A percentile compares a stretch with the other conserved stretches of the same genome.
These are phyloP conservation scores for Goniozus legneri DNA, from an alignment of 1,140 invertebrate species.

Conservation along the genomic window DNA sequence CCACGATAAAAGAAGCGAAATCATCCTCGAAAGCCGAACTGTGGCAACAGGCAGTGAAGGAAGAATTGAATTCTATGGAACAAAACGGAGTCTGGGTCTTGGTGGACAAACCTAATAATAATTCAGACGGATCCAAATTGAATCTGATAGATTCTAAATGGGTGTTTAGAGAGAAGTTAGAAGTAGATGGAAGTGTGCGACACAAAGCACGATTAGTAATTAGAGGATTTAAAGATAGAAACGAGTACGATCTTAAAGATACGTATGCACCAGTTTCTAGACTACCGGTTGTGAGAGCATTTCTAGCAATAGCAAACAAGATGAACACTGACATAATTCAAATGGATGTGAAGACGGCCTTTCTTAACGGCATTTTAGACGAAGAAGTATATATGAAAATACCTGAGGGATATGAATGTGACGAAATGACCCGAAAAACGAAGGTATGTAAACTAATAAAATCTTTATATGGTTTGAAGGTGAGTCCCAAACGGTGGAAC, in stretches of 20 bases:
- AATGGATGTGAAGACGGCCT: conserved; percentile 27
- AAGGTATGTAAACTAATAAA: conserved; percentile 18
- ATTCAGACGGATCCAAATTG: not conserved
- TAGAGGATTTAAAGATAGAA: conserved; percentile 23
- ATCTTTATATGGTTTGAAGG: conserved; percentile 19
- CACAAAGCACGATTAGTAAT: conserved; percentile 31
- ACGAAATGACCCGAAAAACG: not conserved
- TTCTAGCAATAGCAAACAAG: conserved; percentile 18
- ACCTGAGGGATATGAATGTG: conserved; percentile 16
- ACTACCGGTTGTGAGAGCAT: conserved; percentile 18
- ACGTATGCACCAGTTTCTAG: conserved; percentile 29
- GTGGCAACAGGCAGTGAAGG: conserved; percentile 28
- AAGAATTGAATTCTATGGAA: conserved; percentile 25
- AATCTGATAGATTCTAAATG: conserved; percentile 33
- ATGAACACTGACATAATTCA: conserved; percentile 18
- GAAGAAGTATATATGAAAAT: conserved; percentile 24
- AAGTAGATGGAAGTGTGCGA: conserved; percentile 30
- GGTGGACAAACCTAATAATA: conserved; percentile 24
- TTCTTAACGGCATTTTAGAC: conserved; percentile 23
- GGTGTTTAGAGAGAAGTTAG: conserved; percentile 36
- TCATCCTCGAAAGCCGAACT: conserved; percentile 16
- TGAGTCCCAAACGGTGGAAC: conserved; percentile 20
- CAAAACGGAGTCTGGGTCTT: conserved; percentile 24
- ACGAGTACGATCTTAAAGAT: conserved; percentile 19
- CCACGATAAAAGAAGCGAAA: conserved; percentile 7